Conservation (phyloP, 2,797 vertebrate genomes). For the Picus viridis region DNA sequence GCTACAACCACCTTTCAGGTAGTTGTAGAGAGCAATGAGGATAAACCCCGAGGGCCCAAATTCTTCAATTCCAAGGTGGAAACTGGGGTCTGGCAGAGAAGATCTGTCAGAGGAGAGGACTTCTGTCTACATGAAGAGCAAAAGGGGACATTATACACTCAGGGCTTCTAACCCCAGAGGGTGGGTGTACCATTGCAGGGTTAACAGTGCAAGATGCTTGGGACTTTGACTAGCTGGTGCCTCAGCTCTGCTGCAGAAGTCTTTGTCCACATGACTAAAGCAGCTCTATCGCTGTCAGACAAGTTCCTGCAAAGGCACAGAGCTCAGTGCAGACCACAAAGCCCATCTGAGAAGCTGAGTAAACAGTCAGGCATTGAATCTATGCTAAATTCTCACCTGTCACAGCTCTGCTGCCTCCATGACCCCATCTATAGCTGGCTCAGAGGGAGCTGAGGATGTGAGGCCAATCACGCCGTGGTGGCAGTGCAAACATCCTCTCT, state of each 20-base stretch:
- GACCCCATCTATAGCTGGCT: neutral
- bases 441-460: neutral
- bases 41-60: neutral
- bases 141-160: accelerated
- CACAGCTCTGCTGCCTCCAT: neutral
- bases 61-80: neutral
- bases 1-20: too few species aligned
- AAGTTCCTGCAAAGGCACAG: neutral
- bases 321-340: neutral
- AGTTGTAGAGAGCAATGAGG: too few species aligned
- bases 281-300: neutral
- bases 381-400: constrained; percentile 17
- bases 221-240: neutral
- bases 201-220: neutral
- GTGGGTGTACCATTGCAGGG: neutral
- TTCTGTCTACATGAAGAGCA: neutral
- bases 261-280: accelerated
- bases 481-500: constrained; percentile 41
- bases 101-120: neutral
- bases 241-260: neutral
- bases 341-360: neutral
- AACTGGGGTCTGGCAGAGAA: neutral
- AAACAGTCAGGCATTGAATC: neutral
- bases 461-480: neutral
- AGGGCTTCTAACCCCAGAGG: neutral